Conservation (phyloP, 2,797 vertebrate genomes). For the Hylomyscus alleni region DNA sequence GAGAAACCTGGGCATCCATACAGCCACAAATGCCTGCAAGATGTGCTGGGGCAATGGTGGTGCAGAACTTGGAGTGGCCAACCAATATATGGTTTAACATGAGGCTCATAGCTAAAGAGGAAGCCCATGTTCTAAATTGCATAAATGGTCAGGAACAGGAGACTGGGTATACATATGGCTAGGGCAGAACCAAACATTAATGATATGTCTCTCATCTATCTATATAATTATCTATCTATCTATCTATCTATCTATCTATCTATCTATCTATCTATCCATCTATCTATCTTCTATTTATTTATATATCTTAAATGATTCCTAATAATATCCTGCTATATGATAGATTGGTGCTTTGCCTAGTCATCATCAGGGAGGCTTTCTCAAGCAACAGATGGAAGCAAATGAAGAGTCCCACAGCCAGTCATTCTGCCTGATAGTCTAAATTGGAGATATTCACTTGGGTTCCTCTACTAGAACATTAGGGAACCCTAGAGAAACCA, state of each 20-base stretch:
- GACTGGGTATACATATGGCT: not conserved
- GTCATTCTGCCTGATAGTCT: not conserved
- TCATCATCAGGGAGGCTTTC: not conserved
- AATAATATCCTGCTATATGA: no score
- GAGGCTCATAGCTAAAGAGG: not conserved
- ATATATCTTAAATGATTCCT: not conserved
- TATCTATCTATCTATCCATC: no score
- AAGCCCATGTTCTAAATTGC: not conserved
- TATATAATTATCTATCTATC: no score
- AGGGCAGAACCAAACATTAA: not conserved
- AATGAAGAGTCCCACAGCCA: not conserved
- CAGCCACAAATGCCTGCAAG: not conserved
- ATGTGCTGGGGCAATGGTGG: not conserved
- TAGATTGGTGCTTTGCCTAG: not conserved
- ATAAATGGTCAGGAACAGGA: not conserved
- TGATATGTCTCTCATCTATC: not conserved
- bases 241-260: no score
- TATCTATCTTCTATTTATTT: no score
- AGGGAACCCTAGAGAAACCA: not conserved
- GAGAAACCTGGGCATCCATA: not conserved
- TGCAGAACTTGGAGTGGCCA: not conserved
- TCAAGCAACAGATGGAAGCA: not conserved
- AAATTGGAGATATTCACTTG: not conserved
- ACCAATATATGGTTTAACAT: not conserved
- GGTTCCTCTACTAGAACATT: not conserved